Conservation (phyloP, 2,797 vertebrate genomes). For the Halcyon leucocephala region DNA sequence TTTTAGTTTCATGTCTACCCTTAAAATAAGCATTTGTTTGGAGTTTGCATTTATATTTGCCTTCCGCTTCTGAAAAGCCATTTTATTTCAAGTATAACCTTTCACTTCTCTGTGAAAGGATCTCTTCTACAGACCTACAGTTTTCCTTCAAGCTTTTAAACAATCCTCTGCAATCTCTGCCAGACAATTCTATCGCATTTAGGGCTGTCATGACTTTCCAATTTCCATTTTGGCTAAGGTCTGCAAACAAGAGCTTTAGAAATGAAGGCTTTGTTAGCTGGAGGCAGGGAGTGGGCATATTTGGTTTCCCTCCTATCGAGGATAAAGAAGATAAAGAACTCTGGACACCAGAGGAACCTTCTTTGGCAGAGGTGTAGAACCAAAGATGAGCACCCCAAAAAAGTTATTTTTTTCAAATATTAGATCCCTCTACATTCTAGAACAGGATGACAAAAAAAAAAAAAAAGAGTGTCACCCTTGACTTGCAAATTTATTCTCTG, state of each 20-base stretch:
- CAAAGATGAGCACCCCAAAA: background rate
- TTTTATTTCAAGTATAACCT: background rate
- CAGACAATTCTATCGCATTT: background rate
- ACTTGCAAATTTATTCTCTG: background rate
- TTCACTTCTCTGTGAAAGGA: constrained; percentile 10
- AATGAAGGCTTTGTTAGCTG: background rate
- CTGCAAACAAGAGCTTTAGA: background rate
- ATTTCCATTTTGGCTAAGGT: constrained; percentile 1
- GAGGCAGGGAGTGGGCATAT: background rate
- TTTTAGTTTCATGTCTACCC: background rate
- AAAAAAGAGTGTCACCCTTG: background rate
- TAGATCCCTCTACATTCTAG: background rate
- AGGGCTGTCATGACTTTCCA: background rate
- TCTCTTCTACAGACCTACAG: background rate
- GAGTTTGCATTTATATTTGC: background rate
- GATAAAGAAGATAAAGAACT: background rate
- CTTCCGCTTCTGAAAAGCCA: background rate
- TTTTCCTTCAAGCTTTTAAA: background rate
- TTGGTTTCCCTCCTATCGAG: background rate
- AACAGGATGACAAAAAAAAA: rapidly evolving
- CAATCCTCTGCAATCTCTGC: constrained; percentile 30
- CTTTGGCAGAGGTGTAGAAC: background rate
- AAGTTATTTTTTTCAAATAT: background rate
- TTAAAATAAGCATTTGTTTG: background rate
- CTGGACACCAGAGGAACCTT: background rate